Percentiles rank a stretch among this genome's conserved stretches.
Evolutionary conservation across 2,797 vertebrate genomes (phyloP).

Genomic region (Gallinago solitaria): DNA sequence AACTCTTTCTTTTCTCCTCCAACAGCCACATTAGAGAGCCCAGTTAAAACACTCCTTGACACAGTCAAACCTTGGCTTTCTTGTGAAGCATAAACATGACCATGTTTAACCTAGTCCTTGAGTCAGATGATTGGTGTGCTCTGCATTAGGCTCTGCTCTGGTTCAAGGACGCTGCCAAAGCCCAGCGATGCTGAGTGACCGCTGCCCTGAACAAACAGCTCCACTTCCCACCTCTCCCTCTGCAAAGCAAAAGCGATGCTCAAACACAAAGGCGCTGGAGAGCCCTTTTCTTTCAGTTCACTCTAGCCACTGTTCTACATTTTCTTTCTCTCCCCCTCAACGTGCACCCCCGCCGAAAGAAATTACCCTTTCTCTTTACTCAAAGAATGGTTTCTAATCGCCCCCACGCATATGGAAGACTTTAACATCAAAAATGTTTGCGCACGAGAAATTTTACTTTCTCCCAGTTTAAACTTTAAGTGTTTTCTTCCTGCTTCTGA

Average conservation of each 20-base stretch:
- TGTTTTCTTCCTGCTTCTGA: constrained; percentile 28
- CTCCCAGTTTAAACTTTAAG: neutral
- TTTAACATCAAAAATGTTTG: neutral
- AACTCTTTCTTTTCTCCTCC: neutral
- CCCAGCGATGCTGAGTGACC: neutral
- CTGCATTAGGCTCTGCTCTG: neutral
- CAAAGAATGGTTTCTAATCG: neutral
- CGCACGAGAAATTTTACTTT: neutral
- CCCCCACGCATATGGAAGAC: neutral
- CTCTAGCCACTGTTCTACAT: neutral
- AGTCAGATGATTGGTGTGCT: neutral
- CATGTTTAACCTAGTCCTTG: neutral
- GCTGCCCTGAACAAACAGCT: neutral
- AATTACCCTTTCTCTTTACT: neutral
- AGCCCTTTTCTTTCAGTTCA: neutral
- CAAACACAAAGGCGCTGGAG: fast-evolving
- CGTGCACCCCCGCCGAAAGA: neutral
- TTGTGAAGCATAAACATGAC: neutral
- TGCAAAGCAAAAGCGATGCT: neutral
- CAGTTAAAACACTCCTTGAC: constrained; percentile 24
- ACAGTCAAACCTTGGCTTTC: neutral
- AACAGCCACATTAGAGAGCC: neutral
- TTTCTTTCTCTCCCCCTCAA: neutral
- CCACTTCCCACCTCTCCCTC: neutral
- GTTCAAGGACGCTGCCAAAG: neutral